Base-by-base conservation (phyloP, 2,113 vertebrate genomes). In the Elachura formosa region DNA sequence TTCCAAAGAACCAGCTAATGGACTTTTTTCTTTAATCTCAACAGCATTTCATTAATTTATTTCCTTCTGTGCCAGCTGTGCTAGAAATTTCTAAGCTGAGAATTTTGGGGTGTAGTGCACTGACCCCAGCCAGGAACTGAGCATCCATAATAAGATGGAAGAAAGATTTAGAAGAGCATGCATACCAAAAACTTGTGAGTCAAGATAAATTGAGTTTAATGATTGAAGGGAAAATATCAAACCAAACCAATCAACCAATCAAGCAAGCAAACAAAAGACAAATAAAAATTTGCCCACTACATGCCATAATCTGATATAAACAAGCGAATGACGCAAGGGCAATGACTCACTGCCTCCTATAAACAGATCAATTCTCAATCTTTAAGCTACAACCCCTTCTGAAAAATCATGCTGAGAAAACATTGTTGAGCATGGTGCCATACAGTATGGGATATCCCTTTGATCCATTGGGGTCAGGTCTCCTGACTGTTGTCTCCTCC, bases 401-500 rank as follows among this genome's bases (percentile, higher is more conserved):
- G 6, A 67, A 55, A 76, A 76, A 25, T 14, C 46, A 8, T 46
- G 6, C 3, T 24, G 4, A 4, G n/a, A 11, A 41, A 33, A 36
- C 61, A 36, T n/a, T 84, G 9, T 4, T 36, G 19, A 55, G 5
- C 6, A 18, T 48, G 14, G 6, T 15, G 19, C 33, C 29, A n/a
- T 29, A 40, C 7, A 12, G 7, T 23, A 15, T 21, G 17, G 24
- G 63, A 24, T 21, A 54, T 13, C 9, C 16, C 8, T 81, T 76
- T 73, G 28, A 29, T 29, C 18, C 25, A 2, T 13, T 58, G 0
- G 1, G 2, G 8, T 56, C 34, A 59, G 4, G 3, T 54, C 4
- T 49, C 28, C 19, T 3, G 8, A 20, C 8, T 0, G 0, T 72
- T 72, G 14, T 62, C 38, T 6, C 14, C 5, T 81, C 12, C 2